Base-by-base conservation (phyloP, 30 jellyfish, hydroid and myxozoan genomes). In the Cassiopea xamachana region DNA sequence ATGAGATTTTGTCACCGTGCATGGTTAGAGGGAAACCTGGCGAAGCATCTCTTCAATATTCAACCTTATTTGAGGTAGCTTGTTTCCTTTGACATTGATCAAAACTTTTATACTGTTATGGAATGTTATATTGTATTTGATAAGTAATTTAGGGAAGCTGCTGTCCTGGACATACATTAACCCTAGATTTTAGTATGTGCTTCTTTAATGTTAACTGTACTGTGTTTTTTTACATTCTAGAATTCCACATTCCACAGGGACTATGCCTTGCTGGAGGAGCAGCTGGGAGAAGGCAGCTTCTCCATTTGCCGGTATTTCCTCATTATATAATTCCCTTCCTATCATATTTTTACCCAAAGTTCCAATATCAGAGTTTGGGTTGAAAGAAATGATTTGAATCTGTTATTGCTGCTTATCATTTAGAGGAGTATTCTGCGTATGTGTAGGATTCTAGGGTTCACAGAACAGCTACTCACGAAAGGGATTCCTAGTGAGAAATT, bases 201-300 rank as follows among this genome's bases (percentile, higher is more conserved):
- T 55, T 3, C 12, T 55, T 6, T 55, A 64, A 64, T 5, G 74
- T 27, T 64, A 64, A 2, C 74, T 64, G 19, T 14, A 64, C 74
- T 55, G 74, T 64, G 45, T 83, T 2, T 71, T 14, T 7, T 1
- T 43, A 16, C 55, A 46, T 70, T 82, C 1, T 69, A 95, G 99
- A 90, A 94, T 27, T 95, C 99, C 44, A 64, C 97, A 16, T 95
- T 95, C 85, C 98, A 95, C 85, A 87, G 87, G 77, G 89, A 91
- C 27, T 95, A 95, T 85, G 84, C 90, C 14, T 87, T 95, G 71
- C 91, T 93, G 72, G 97, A 95, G 45, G 99, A 95, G 78, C 94
- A 86, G 44, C 92, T 95, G 5, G 99, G 99, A 19, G 94, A 95
- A 73, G 99, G 99, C 45, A 92, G 99, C 76, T 95, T 95, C 89